A percentile compares a stretch with the other conserved stretches of the same genome.
These are phyloP conservation scores for Halichondria panicea DNA, from an alignment of 37 sponge, comb jelly and placozoan species.

Conservation along the genomic window DNA sequence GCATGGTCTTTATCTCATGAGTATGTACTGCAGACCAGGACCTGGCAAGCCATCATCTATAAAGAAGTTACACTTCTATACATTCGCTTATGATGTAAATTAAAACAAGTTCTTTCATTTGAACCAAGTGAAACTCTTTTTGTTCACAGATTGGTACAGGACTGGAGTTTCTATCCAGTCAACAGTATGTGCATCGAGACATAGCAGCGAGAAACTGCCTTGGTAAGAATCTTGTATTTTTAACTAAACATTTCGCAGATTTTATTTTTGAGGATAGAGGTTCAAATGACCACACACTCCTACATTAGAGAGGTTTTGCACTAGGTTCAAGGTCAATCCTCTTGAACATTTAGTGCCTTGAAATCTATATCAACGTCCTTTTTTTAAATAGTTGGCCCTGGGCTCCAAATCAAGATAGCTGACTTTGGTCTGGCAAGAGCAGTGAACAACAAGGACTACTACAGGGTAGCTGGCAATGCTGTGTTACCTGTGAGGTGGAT, in stretches of 20 bases:
- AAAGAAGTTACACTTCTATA: neutral
- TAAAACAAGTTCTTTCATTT: neutral
- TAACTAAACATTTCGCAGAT: no score
- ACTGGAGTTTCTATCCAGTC: slow-evolving; percentile 21
- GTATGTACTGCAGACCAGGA: neutral
- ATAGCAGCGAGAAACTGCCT: slow-evolving; percentile 61
- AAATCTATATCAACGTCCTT: neutral
- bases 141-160: slow-evolving; percentile 22
- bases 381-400: slow-evolving; percentile 29
- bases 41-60: neutral
- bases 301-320: no score
- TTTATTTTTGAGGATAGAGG: no score
- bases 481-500: slow-evolving; percentile 59
- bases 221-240: slow-evolving; percentile 16
- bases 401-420: slow-evolving; percentile 42
- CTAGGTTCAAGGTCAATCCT: no score
- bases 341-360: neutral
- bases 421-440: slow-evolving; percentile 65
- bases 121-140: neutral
- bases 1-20: no score
- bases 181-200: slow-evolving; percentile 57
- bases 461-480: slow-evolving; percentile 44
- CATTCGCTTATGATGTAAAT: neutral
- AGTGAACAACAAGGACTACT: slow-evolving; percentile 39
- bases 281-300: no score